phyloP scores from a whole-genome alignment of 2,797 vertebrate genomes.

The Pipistrellus nathusii region DNA sequence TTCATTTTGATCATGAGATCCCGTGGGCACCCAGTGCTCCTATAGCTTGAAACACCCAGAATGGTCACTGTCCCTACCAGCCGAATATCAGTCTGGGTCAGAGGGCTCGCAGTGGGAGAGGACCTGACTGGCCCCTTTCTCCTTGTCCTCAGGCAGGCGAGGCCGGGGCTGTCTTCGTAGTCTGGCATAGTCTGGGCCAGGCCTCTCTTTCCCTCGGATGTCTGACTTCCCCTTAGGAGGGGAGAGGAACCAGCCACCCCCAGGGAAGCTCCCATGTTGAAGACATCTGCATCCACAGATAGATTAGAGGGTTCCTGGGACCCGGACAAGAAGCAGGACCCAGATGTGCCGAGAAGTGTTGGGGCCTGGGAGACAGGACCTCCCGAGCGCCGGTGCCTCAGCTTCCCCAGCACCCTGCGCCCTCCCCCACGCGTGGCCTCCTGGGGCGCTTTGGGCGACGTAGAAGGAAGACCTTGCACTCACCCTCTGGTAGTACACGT shows the following conservation, averaged over 20 bases:
- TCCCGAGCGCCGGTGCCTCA: background rate
- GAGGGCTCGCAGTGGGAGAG: background rate
- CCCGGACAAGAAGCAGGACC: background rate
- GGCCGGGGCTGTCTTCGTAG: background rate
- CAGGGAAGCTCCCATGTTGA: rapidly evolving
- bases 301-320: background rate
- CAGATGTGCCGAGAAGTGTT: background rate
- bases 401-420: background rate
- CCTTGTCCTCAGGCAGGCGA: background rate
- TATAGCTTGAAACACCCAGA: background rate
- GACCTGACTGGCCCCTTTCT: background rate
- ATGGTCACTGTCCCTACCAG: background rate
- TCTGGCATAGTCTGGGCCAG: background rate
- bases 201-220: background rate
- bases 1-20: constrained; percentile 1
- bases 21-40: too few relatives aligned
- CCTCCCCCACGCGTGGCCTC: background rate
- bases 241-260: background rate
- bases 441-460: rapidly evolving
- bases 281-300: background rate
- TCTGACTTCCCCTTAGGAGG: background rate
- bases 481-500: constrained; percentile 93
- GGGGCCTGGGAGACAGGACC: background rate
- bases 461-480: constrained; percentile 63
- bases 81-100: background rate